Base-by-base conservation (phyloP, 2,888 invertebrate genomes). In the Lithophane leautieri region DNA sequence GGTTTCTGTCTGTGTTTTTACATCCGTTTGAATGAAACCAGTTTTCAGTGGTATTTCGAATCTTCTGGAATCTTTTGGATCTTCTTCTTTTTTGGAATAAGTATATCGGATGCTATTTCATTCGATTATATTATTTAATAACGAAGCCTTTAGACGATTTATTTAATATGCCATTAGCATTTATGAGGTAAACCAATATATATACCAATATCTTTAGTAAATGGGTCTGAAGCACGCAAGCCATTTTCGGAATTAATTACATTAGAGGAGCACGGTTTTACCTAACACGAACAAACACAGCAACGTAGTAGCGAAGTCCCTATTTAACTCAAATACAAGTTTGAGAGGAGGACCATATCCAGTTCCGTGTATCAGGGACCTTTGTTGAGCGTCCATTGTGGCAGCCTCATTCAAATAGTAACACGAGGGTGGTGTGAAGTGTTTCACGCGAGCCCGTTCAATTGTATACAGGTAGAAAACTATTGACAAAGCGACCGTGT, bases 401-500 rank as follows among this genome's bases (percentile, higher is more conserved):
- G 65, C 71, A 65, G 76, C 58, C 73, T 77, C 86, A 87, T 88
- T 85, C 79, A 88, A 83, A 82, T 78, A 81, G 81, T 77, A 76
- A 79, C 78, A 73, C 79, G 69, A 83, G 86, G 82, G 87, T 80
- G 83, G 85, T 87, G 88, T 88, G 82, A 82, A 82, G 85, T 82
- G 84, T 70, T 83, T 79, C 78, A 80, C 80, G 68, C 72, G 82
- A 79, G 79, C 77, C 78, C 70, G 73, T 83, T 84, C 82, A 84
- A 82, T 85, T 78, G 80, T 79, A 47, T 40, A 87, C 88, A 88
- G 89, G 88, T 89, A 88, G 86, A 89, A 79, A 85, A 83, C 79
- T 86, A 87, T 89, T 85, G 86, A 88, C 88, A 85, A 84, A 84
- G 83, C 86, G 80, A 62, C 78, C 74, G 79, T 77, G 72, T 67